Conservation (phyloP, 2,888 invertebrate genomes). For the Amiota minor region DNA sequence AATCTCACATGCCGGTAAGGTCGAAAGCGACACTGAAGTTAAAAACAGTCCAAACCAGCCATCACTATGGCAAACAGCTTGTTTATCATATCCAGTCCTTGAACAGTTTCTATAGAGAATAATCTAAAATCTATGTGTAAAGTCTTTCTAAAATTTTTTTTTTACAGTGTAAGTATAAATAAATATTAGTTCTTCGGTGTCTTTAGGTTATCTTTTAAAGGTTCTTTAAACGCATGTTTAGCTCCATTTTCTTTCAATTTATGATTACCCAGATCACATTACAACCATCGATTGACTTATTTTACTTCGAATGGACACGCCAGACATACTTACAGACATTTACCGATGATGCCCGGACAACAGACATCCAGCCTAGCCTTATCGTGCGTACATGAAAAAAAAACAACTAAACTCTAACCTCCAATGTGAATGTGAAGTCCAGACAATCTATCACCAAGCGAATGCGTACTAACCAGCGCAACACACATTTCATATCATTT, state of each 20-base stretch:
- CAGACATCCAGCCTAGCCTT: background rate
- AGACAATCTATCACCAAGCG: background rate
- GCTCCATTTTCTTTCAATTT: background rate
- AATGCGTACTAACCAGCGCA: slow-evolving; percentile 3
- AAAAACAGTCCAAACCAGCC: too few relatives aligned
- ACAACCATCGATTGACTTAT: background rate
- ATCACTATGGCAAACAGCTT: too few relatives aligned
- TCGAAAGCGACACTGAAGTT: too few relatives aligned
- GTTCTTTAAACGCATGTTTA: slow-evolving; percentile 17
- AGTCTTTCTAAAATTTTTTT: background rate
- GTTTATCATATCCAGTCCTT: too few relatives aligned
- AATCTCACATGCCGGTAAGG: too few relatives aligned
- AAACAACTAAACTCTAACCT: slow-evolving; percentile 7
- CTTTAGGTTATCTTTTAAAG: slow-evolving; percentile 17
- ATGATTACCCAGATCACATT: background rate
- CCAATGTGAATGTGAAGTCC: background rate
- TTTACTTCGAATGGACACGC: background rate
- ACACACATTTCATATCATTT: background rate
- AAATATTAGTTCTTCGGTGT: background rate
- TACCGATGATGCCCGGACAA: too few relatives aligned
- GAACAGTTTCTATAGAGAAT: too few relatives aligned
- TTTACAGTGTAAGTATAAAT: background rate
- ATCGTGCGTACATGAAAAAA: background rate
- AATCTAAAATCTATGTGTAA: background rate
- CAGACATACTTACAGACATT: background rate